phyloP scores from a whole-genome alignment of 2,797 vertebrate genomes.

The Sternotherus odoratus region DNA sequence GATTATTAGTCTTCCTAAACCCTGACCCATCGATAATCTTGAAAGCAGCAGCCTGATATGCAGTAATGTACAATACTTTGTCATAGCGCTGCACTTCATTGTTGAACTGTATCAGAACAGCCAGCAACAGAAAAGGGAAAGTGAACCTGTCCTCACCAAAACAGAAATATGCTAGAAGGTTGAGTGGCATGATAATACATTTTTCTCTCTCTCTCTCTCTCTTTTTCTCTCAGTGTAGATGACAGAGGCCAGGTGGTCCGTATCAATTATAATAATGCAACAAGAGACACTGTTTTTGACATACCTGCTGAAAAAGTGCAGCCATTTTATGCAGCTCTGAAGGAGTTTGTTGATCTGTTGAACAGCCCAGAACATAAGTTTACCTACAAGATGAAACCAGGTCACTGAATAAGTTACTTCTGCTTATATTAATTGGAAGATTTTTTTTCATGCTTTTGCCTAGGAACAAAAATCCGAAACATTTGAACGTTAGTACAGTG shows the following conservation, averaged over 20 bases:
- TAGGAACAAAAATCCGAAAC: not conserved
- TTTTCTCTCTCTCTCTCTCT: conserved; percentile 12
- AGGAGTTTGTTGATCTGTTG: conserved; percentile 87
- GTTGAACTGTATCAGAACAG: not conserved
- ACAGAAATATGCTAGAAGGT: not conserved
- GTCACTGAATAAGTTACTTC: conserved; percentile 79
- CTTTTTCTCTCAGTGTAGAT: conserved; percentile 81
- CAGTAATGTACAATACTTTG: not conserved
- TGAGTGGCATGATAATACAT: not conserved
- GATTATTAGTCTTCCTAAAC: not conserved
- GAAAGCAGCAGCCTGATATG: not conserved
- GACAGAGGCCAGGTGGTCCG: conserved; percentile 81
- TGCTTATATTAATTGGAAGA: not conserved
- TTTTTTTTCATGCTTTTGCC: not conserved
- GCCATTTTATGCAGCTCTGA: conserved; percentile 91
- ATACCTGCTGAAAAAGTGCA: conserved; percentile 89
- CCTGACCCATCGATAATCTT: not conserved
- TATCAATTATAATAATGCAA: conserved; percentile 96
- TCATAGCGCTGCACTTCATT: not conserved
- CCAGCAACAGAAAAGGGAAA: not conserved
- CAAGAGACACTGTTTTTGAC: conserved; percentile 92
- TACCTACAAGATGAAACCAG: conserved; percentile 91
- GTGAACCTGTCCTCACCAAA: not conserved
- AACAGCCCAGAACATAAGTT: conserved; percentile 85
- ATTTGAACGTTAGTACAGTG: not conserved